phyloP scores from a whole-genome alignment of 2,113 vertebrate genomes.

The Percina caprodes region DNA sequence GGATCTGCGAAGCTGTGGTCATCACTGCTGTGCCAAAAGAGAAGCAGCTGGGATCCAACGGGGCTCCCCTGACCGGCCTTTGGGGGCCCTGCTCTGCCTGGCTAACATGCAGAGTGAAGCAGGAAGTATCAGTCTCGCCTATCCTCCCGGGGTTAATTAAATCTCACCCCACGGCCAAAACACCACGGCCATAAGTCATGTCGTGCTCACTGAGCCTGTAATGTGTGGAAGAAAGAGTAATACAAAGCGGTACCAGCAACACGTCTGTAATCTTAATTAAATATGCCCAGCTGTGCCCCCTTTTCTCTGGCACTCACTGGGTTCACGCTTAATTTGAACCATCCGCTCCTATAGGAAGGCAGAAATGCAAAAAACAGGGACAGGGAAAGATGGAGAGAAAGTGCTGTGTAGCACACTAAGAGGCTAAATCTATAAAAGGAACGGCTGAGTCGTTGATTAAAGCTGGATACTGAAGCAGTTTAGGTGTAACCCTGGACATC shows the following conservation, averaged over 20 bases:
- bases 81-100: background rate
- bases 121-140: slow-evolving; percentile 22
- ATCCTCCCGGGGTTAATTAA: slow-evolving; percentile 63
- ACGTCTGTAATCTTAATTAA: slow-evolving; percentile 58
- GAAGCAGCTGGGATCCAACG: slow-evolving; percentile 23
- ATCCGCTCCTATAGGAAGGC: slow-evolving; percentile 14
- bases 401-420: slow-evolving; percentile 65
- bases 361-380: slow-evolving; percentile 24
- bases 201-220: slow-evolving; percentile 35
- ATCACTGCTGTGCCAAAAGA: background rate
- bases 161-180: slow-evolving; percentile 35
- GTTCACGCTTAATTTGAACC: slow-evolving; percentile 47
- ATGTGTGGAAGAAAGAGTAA: slow-evolving; percentile 40
- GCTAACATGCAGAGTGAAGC: slow-evolving; percentile 43
- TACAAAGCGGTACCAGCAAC: slow-evolving; percentile 28
- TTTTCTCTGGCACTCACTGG: slow-evolving; percentile 2
- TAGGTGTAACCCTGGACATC: slow-evolving; percentile 56
- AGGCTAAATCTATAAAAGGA: slow-evolving; percentile 71
- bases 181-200: slow-evolving; percentile 54
- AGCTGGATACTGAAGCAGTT: slow-evolving; percentile 64
- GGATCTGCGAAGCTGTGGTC: background rate
- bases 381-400: slow-evolving; percentile 44
- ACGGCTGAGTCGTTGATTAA: slow-evolving; percentile 72
- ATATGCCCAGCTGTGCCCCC: slow-evolving; percentile 51
- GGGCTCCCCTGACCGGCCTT: background rate